A percentile compares a stretch with the other conserved stretches of the same genome.
These are phyloP conservation scores for Enteromius argenteus DNA, from an alignment of 2,797 vertebrate species.

Conservation along the genomic window DNA sequence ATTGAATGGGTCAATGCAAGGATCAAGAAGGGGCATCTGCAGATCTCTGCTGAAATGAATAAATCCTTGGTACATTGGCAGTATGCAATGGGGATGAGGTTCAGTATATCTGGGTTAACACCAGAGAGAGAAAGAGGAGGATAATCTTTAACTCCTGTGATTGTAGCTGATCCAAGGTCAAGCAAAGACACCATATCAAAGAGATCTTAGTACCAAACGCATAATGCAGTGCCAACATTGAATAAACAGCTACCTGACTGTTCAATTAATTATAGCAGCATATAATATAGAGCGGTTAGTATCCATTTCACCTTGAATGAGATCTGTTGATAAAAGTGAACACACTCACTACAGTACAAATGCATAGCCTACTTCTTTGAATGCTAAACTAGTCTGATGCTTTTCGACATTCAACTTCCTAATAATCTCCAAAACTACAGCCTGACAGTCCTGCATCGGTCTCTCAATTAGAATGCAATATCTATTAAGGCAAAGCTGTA, in stretches of 20 bases:
- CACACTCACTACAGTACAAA: background rate
- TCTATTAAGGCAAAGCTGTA: constrained; percentile 23
- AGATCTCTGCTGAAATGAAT: constrained; percentile 7
- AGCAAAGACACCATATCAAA: constrained; percentile 47
- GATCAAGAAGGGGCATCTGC: constrained; percentile 31
- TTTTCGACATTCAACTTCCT: constrained; percentile 67
- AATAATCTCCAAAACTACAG: constrained; percentile 73
- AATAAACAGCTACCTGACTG: constrained; percentile 66
- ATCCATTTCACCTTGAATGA: constrained; percentile 65
- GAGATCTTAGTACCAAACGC: constrained; percentile 38
- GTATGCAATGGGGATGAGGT: background rate
- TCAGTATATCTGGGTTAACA: constrained; percentile 8
- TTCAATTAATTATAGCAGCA: constrained; percentile 69
- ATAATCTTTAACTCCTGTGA: constrained; percentile 52
- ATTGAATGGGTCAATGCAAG: background rate
- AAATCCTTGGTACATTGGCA: constrained; percentile 19
- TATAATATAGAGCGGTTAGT: constrained; percentile 71
- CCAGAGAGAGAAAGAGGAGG: constrained; percentile 25
- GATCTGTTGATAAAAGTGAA: constrained; percentile 49
- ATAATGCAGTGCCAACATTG: constrained; percentile 47
- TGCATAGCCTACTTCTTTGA: background rate
- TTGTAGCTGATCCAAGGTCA: constrained; percentile 57
- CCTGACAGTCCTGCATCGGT: constrained; percentile 73
- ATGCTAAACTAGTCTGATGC: constrained; percentile 8
- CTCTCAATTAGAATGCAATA: constrained; percentile 45